These are phyloP conservation scores for Phalacrocorax brasilianus DNA, from an alignment of 2,113 vertebrate genomes.

Conservation along the genomic window DNA sequence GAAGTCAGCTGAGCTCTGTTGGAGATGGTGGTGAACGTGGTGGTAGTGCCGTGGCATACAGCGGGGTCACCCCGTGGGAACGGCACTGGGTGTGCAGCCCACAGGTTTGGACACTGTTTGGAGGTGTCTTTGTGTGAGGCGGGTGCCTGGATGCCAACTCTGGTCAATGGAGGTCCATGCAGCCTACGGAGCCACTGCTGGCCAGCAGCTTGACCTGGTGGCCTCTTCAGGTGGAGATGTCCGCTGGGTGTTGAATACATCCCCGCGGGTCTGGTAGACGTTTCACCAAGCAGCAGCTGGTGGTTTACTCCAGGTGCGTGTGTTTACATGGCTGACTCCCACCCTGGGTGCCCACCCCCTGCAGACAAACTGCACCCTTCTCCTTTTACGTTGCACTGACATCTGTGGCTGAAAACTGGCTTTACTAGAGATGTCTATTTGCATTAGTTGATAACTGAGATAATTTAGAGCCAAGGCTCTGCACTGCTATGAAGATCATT, in stretches of 20 bases:
- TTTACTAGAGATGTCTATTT: not conserved
- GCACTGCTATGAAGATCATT: not conserved
- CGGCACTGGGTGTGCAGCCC: not conserved
- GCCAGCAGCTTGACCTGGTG: not conserved
- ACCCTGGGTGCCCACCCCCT: no score
- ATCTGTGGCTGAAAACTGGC: no score
- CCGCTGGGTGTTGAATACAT: not conserved
- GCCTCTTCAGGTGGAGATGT: not conserved
- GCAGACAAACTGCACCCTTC: not conserved
- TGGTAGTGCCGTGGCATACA: fast-evolving
- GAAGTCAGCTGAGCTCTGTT: not conserved
- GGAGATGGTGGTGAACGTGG: not conserved
- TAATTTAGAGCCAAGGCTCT: not conserved
- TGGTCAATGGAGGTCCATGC: fast-evolving
- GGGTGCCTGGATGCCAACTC: not conserved
- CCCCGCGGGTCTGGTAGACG: not conserved
- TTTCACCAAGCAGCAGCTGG: not conserved
- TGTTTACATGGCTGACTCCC: not conserved
- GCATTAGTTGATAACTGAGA: not conserved
- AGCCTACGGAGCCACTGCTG: not conserved
- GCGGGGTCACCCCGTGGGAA: not conserved
- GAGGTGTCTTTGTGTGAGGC: not conserved
- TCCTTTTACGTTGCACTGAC: not conserved
- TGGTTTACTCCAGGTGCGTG: not conserved
- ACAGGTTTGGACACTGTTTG: not conserved